Percentiles rank a stretch among this genome's conserved stretches.
phyloP scores from a whole-genome alignment of 2,797 vertebrate species.

The Nyctalus aviator region DNA sequence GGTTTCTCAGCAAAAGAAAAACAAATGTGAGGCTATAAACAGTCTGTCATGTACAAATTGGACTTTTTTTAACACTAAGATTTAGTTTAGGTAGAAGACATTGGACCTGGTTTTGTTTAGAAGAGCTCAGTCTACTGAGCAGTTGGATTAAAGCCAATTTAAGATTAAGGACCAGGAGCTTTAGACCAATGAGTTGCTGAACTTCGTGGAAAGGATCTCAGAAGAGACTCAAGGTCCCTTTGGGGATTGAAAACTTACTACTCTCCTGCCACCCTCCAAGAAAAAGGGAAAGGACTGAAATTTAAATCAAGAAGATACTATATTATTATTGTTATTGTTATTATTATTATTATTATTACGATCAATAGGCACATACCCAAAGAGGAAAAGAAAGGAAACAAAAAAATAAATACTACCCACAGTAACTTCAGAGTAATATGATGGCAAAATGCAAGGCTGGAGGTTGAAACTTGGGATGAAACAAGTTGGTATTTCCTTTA shows the following conservation, averaged over 20 bases:
- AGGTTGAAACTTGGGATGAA: not conserved
- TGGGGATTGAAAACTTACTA: constrained; percentile 1
- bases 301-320: not conserved
- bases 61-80: not conserved
- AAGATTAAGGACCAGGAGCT: not conserved
- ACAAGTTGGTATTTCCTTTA: not conserved
- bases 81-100: constrained; percentile 7
- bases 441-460: not conserved
- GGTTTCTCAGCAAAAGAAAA: constrained; percentile 39
- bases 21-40: not conserved
- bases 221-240: not conserved
- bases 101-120: not conserved
- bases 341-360: not conserved
- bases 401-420: not conserved
- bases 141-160: constrained; percentile 34
- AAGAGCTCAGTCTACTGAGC: constrained; percentile 9
- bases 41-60: not conserved
- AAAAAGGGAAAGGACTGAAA: constrained; percentile 9
- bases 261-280: not conserved
- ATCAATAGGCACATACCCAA: not conserved
- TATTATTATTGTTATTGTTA: not conserved
- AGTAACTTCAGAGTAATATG: not conserved
- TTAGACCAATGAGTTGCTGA: not conserved
- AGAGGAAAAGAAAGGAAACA: constrained; percentile 26
- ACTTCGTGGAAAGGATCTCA: not conserved